A percentile compares a stretch with the other conserved stretches of the same genome.
Evolutionary conservation across 2,797 vertebrate genomes (phyloP).

Genomic region (Sandelia bainsii): DNA sequence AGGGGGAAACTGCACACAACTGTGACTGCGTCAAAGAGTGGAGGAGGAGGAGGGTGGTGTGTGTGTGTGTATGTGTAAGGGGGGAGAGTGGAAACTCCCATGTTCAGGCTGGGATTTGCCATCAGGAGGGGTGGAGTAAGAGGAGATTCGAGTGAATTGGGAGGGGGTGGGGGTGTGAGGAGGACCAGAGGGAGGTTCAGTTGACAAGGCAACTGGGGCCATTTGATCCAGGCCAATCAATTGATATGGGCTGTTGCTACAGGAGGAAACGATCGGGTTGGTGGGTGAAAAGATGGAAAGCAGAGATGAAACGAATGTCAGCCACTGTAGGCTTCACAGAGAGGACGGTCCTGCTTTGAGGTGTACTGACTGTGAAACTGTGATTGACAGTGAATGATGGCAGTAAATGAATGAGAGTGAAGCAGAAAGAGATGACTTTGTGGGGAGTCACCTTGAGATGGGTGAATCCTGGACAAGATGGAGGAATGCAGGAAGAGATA

Average conservation of each 20-base stretch:
- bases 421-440: conserved; percentile 18
- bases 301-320: conserved; percentile 52
- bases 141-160: conserved; percentile 26
- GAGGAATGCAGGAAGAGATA: conserved; percentile 32
- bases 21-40: conserved; percentile 47
- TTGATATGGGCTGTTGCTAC: conserved; percentile 28
- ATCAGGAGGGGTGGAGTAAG: conserved; percentile 12
- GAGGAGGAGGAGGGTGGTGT: conserved; percentile 34
- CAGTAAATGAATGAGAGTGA: neutral
- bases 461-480: conserved; percentile 47
- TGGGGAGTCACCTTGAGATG: conserved; percentile 76
- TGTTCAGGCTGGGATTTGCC: conserved; percentile 43
- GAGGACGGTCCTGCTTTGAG: conserved; percentile 9
- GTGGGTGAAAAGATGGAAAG: conserved; percentile 14
- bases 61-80: neutral
- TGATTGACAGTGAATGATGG: conserved; percentile 9
- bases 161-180: neutral
- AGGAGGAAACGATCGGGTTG: conserved; percentile 18
- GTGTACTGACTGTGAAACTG: neutral
- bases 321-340: conserved; percentile 2
- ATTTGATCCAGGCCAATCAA: conserved; percentile 56
- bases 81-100: conserved; percentile 68
- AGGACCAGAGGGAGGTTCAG: conserved; percentile 21
- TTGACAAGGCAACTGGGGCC: conserved; percentile 43
- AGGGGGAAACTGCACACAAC: conserved; percentile 57